These are phyloP conservation scores for Nasonia giraulti DNA, from an alignment of 1,140 invertebrate genomes.

Conservation along the genomic window DNA sequence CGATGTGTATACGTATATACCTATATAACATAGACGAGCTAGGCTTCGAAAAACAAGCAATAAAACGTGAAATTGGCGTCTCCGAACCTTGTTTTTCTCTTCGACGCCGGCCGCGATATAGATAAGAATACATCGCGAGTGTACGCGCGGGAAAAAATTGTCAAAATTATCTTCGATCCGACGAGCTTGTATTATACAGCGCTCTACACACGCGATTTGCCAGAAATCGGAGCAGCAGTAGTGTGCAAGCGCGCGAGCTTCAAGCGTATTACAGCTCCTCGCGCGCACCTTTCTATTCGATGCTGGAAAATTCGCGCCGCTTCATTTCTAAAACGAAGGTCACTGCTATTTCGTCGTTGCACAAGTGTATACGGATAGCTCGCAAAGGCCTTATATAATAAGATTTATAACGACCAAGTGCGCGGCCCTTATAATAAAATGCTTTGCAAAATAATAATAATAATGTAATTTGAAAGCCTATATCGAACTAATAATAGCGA, in stretches of 20 bases:
- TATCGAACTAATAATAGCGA: not conserved
- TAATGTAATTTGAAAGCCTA: not conserved
- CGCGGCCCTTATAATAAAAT: not conserved
- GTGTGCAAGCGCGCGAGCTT: not conserved
- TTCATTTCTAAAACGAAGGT: slow-evolving; percentile 35
- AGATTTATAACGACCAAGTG: not conserved
- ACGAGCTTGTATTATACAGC: no score
- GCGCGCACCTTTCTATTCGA: not conserved
- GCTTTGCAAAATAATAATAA: slow-evolving; percentile 3
- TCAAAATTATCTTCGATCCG: not conserved
- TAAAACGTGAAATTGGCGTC: slow-evolving; percentile 36
- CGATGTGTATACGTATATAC: no score
- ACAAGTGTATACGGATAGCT: not conserved
- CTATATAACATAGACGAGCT: no score
- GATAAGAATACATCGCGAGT: slow-evolving; percentile 18
- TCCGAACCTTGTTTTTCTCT: slow-evolving; percentile 26
- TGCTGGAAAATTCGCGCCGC: not conserved
- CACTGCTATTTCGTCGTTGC: slow-evolving; percentile 15
- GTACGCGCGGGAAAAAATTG: not conserved
- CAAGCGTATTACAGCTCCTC: no score
- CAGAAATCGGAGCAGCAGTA: not conserved
- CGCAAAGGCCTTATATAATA: not conserved
- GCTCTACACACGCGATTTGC: not conserved
- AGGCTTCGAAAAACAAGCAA: slow-evolving; percentile 42
- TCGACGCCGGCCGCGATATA: not conserved